Percentiles rank a stretch among this genome's conserved stretches.
Evolutionary conservation across 2,797 vertebrate genomes (phyloP).

Genomic region (Pristis pectinata): DNA sequence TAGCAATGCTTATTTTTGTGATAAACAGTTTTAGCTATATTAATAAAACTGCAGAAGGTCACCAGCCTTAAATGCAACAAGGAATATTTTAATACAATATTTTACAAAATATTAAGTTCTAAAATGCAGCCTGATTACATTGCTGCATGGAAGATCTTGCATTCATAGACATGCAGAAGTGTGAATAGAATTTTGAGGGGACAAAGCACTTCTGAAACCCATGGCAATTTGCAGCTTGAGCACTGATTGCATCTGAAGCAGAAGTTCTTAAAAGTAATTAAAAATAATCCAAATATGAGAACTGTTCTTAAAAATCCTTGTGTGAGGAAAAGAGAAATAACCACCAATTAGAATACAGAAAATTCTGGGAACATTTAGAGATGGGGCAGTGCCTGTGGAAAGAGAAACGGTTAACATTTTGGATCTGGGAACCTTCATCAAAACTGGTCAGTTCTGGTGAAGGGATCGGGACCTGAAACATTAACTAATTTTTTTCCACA

Average conservation of each 20-base stretch:
- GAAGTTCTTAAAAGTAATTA: not conserved
- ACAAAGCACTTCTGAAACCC: not conserved
- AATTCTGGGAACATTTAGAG: too few relatives aligned
- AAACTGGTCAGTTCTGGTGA: too few relatives aligned
- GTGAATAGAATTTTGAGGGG: not conserved
- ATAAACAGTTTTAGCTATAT: not conserved
- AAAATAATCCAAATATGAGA: not conserved
- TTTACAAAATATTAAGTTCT: not conserved
- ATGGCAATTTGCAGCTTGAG: not conserved
- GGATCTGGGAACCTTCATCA: too few relatives aligned
- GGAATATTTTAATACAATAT: too few relatives aligned
- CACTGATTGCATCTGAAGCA: not conserved
- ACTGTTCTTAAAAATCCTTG: not conserved
- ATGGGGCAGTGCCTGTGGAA: too few relatives aligned
- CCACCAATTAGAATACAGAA: not conserved
- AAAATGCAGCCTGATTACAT: not conserved
- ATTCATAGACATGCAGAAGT: not conserved
- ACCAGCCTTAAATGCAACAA: too few relatives aligned
- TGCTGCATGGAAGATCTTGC: not conserved
- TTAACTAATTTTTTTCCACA: too few relatives aligned
- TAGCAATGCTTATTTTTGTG: not conserved
- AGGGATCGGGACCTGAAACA: too few relatives aligned
- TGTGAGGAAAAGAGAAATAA: not conserved
- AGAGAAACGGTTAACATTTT: too few relatives aligned
- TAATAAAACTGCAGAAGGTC: not conserved